Evolutionary conservation across 2,888 invertebrate genomes (phyloP).

Genomic region (Pogonocherus hispidulus): DNA sequence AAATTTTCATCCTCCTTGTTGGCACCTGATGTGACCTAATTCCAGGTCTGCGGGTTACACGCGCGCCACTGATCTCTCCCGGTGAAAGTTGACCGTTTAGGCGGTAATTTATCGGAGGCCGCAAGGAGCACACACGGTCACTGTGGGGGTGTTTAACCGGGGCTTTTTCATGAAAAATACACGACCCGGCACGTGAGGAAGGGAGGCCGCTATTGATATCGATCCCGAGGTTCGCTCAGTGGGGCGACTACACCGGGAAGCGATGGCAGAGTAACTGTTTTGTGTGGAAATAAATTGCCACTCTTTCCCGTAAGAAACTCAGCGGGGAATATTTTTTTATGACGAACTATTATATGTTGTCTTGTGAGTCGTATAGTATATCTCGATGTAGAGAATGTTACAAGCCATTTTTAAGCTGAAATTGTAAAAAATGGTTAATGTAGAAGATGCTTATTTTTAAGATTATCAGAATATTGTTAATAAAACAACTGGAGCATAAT

Average conservation of each 20-base stretch:
- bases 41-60: not conserved
- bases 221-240: not conserved
- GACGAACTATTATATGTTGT: too few species aligned
- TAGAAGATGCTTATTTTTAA: too few species aligned
- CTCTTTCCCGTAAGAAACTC: too few species aligned
- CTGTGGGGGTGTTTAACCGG: slow-evolving; percentile 4
- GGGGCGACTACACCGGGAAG: not conserved
- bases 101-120: slow-evolving; percentile 17
- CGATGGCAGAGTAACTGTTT: not conserved
- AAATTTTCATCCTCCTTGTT: too few species aligned
- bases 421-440: too few species aligned
- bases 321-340: too few species aligned
- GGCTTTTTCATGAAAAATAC: slow-evolving; percentile 23
- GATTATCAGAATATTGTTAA: too few species aligned
- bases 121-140: slow-evolving; percentile 20
- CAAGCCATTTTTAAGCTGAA: too few species aligned
- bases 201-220: slow-evolving; percentile 7
- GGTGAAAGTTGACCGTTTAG: slow-evolving; percentile 25
- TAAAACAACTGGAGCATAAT: too few species aligned
- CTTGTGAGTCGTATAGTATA: too few species aligned
- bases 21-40: not conserved
- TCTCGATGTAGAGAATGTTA: too few species aligned
- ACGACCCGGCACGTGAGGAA: not conserved
- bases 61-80: not conserved
- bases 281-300: not conserved